Conservation (phyloP, 2,888 invertebrate species). For the Ceriagrion tenellum region DNA sequence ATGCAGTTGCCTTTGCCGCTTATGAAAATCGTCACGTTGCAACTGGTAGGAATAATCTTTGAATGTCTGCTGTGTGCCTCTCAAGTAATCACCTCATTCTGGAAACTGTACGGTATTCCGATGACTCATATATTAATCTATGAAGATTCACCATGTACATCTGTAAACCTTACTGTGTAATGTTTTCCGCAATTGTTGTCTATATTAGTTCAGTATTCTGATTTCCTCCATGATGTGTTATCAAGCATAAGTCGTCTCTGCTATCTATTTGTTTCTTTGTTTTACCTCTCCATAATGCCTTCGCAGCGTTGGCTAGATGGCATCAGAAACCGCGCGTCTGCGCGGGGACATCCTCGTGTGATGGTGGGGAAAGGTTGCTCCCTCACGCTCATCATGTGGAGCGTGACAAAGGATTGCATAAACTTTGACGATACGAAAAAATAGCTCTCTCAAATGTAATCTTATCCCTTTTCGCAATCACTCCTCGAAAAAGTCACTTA, state of each 20-base stretch:
- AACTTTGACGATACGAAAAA: not conserved
- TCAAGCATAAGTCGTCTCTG: not conserved
- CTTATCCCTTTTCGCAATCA: not conserved
- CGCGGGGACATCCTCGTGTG: not conserved
- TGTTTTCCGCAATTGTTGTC: not conserved
- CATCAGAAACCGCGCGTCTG: not conserved
- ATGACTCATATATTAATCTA: no score
- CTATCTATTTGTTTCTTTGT: not conserved
- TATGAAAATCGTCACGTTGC: no score
- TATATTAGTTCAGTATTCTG: not conserved
- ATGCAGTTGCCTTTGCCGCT: no score
- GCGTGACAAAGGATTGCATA: not conserved
- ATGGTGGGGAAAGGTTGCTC: not conserved
- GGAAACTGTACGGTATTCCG: no score
- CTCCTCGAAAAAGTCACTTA: not conserved
- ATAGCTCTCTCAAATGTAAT: not conserved
- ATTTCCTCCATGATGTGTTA: not conserved
- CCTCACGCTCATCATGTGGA: not conserved
- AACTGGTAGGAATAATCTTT: no score
- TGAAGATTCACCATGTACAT: not conserved
- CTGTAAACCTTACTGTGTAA: not conserved
- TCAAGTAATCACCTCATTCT: no score
- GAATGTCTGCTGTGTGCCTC: no score
- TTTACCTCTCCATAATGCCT: not conserved
- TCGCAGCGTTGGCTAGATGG: not conserved